These are phyloP conservation scores for Forbesichthys agassizii DNA, from an alignment of 2,113 vertebrate species.

Conservation along the genomic window DNA sequence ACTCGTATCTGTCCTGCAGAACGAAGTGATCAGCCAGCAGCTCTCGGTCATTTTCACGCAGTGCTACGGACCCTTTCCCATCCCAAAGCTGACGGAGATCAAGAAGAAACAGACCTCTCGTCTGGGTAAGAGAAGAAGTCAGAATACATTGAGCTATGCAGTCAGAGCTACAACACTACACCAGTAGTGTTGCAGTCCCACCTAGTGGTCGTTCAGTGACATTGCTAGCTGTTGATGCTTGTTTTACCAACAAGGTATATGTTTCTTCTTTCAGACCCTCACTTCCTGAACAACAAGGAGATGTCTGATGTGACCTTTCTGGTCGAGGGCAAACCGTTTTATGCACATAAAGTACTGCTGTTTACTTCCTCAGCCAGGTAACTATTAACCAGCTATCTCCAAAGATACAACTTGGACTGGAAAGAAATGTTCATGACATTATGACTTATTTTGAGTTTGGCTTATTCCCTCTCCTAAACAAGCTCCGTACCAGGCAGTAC, in stretches of 20 bases:
- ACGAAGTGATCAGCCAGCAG: slow-evolving; percentile 80
- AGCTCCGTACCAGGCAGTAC: too few relatives aligned
- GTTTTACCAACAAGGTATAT: background rate
- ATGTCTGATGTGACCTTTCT: slow-evolving; percentile 82
- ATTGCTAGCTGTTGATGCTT: slow-evolving; percentile 8
- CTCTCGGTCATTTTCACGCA: slow-evolving; percentile 81
- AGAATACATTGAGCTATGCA: background rate
- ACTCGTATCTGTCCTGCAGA: slow-evolving; percentile 64
- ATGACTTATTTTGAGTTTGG: too few relatives aligned
- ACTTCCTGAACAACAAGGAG: slow-evolving; percentile 81
- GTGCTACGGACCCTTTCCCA: slow-evolving; percentile 82
- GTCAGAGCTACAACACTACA: too few relatives aligned
- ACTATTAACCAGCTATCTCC: background rate
- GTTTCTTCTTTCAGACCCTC: slow-evolving; percentile 66
- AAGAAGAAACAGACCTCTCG: slow-evolving; percentile 78
- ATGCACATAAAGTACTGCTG: slow-evolving; percentile 80
- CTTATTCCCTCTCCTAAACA: too few relatives aligned
- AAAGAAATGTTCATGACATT: too few relatives aligned
- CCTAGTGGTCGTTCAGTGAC: slow-evolving; percentile 31
- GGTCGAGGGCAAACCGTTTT: slow-evolving; percentile 82
- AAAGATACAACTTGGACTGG: too few relatives aligned
- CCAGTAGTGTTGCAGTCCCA: slow-evolving; percentile 33
- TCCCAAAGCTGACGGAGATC: slow-evolving; percentile 78
- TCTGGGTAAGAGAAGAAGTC: slow-evolving; percentile 60
- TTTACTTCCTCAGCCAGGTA: slow-evolving; percentile 79